Conservation (phyloP, 37 sponge, comb jelly and placozoan genomes). For the Bolinopsis microptera region DNA sequence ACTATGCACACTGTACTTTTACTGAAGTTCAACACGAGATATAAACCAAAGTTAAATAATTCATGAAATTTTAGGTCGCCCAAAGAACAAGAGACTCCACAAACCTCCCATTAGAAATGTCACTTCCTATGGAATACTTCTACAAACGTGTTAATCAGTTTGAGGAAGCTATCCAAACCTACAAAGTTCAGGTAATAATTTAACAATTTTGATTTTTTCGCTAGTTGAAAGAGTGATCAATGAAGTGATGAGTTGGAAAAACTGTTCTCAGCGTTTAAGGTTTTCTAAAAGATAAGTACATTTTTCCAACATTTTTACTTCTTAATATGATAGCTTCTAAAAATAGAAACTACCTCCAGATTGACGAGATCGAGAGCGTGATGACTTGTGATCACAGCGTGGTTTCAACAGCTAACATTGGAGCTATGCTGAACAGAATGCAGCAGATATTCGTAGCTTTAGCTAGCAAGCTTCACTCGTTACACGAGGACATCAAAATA, state of each 20-base stretch:
- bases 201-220: no score
- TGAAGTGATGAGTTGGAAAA: no score
- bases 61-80: slow-evolving; percentile 11
- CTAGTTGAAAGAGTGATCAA: no score
- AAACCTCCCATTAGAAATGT: slow-evolving; percentile 36
- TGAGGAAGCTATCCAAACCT: slow-evolving; percentile 23
- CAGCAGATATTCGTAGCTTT: slow-evolving; percentile 47
- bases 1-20: no score
- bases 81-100: slow-evolving; percentile 44
- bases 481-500: slow-evolving; percentile 55
- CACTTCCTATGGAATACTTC: slow-evolving; percentile 57
- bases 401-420: slow-evolving; percentile 51
- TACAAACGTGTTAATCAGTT: slow-evolving; percentile 54
- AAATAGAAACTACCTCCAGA: no score
- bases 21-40: no score
- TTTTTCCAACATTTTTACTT: no score
- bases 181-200: slow-evolving; percentile 61
- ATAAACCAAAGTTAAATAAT: no score
- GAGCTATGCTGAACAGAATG: slow-evolving; percentile 42
- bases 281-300: no score
- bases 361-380: slow-evolving; percentile 56
- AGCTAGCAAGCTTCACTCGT: slow-evolving; percentile 51
- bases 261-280: no score
- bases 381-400: slow-evolving; percentile 46
- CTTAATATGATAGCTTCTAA: no score